Evolutionary conservation across 2,888 invertebrate species (phyloP).

Genomic region (Alsophila aescularia): DNA sequence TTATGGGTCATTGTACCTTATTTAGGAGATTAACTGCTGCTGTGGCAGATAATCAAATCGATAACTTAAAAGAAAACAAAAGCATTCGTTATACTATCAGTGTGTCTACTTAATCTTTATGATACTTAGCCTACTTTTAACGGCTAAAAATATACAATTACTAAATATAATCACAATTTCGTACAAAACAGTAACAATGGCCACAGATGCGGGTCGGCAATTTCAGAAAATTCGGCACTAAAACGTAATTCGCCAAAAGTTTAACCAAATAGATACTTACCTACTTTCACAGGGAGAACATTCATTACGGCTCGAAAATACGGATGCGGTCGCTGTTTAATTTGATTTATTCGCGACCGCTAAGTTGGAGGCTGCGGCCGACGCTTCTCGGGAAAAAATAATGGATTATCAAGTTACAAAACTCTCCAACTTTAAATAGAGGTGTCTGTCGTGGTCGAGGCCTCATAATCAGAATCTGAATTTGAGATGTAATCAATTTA

Average conservation of each 20-base stretch:
- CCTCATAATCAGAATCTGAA: constrained; percentile 33
- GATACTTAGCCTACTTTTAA: too few species aligned
- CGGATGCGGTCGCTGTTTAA: constrained; percentile 49
- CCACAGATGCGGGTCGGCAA: constrained; percentile 38
- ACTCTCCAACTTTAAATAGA: constrained; percentile 32
- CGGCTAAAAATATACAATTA: not conserved
- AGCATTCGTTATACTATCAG: not conserved
- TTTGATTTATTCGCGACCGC: constrained; percentile 51
- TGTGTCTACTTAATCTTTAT: too few species aligned
- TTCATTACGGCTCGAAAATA: constrained; percentile 46
- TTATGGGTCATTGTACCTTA: constrained; percentile 56
- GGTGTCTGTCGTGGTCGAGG: constrained; percentile 28
- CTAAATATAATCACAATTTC: constrained; percentile 4
- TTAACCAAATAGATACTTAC: constrained; percentile 38
- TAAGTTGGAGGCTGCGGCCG: constrained; percentile 47
- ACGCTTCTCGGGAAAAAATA: constrained; percentile 42
- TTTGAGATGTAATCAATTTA: constrained; percentile 26
- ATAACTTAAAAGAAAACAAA: constrained; percentile 1
- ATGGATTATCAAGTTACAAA: constrained; percentile 37
- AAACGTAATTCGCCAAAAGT: constrained; percentile 47
- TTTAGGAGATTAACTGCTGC: constrained; percentile 43
- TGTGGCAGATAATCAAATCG: constrained; percentile 23
- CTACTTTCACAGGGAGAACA: constrained; percentile 42
- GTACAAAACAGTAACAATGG: constrained; percentile 24
- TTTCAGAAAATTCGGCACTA: constrained; percentile 42